These are phyloP conservation scores for Scyliorhinus canicula DNA, from an alignment of 2,797 vertebrate genomes.

Conservation along the genomic window DNA sequence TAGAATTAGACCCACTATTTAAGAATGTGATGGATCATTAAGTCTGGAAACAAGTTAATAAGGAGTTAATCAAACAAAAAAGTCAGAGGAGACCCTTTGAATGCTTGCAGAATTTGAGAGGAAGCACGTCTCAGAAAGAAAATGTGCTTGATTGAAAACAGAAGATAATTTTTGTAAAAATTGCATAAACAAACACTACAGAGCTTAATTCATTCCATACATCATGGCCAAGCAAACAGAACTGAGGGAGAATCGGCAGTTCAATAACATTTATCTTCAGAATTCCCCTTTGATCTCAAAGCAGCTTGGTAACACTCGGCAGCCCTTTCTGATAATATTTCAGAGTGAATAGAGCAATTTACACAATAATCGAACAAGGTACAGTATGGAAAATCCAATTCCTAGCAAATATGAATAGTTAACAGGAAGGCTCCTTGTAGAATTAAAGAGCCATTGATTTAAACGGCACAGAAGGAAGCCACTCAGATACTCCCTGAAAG, in stretches of 20 bases:
- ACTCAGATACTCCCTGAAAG: not conserved
- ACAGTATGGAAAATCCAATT: not conserved
- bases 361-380: not conserved
- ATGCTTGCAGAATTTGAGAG: not conserved
- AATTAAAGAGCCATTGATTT: not conserved
- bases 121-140: not conserved
- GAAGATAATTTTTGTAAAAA: not conserved
- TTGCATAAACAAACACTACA: not conserved
- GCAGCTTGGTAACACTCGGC: not conserved
- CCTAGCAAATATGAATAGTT: not conserved
- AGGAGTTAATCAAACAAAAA: not conserved
- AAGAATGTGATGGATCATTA: not conserved
- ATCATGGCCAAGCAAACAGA: not conserved
- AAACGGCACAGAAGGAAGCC: not conserved
- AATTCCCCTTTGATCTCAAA: not conserved
- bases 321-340: not conserved
- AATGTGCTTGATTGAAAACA: constrained; percentile 16
- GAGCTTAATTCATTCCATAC: constrained; percentile 12
- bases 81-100: not conserved
- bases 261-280: constrained; percentile 16
- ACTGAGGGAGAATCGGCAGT: constrained; percentile 19
- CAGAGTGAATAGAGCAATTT: not conserved
- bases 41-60: not conserved
- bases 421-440: not conserved
- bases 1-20: not conserved